Evolutionary conservation across 2,888 invertebrate species (phyloP).

Genomic region (Dicyrtoma fusca): DNA sequence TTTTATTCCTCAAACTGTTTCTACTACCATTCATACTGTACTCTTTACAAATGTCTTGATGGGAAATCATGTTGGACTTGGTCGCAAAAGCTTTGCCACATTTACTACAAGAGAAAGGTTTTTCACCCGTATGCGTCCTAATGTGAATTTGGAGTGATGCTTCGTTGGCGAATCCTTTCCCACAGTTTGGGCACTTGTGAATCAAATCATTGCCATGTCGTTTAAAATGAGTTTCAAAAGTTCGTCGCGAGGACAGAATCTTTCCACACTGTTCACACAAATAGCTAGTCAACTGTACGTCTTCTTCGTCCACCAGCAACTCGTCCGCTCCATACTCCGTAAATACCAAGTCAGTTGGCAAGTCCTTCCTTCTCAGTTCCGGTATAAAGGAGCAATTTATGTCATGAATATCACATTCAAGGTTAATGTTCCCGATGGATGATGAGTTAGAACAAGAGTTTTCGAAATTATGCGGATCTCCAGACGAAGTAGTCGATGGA

Average conservation of each 20-base stretch:
- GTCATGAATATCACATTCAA: constrained; percentile 10
- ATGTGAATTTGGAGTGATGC: constrained; percentile 9
- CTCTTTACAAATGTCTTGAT: constrained; percentile 2
- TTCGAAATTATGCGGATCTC: neutral
- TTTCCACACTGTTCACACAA: constrained; percentile 45
- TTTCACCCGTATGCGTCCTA: constrained; percentile 19
- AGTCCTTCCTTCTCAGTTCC: neutral
- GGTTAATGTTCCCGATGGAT: neutral
- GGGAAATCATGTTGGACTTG: constrained; percentile 25
- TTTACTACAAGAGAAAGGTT: constrained; percentile 13
- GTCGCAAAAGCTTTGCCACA: constrained; percentile 24
- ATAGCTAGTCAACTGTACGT: constrained; percentile 16
- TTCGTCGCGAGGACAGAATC: constrained; percentile 26
- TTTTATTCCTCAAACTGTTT: neutral
- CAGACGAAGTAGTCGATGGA: too few relatives aligned
- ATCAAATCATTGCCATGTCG: constrained; percentile 28
- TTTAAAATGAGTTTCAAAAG: constrained; percentile 41
- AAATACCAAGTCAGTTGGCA: too few relatives aligned
- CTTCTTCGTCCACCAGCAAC: too few relatives aligned
- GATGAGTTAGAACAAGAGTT: neutral
- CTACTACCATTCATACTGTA: neutral
- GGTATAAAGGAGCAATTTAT: constrained; percentile 7
- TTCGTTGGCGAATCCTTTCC: constrained; percentile 8
- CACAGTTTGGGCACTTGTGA: constrained; percentile 11
- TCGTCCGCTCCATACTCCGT: too few relatives aligned